phyloP scores from a whole-genome alignment of 2,888 invertebrate species.

The Clunio marinus region DNA sequence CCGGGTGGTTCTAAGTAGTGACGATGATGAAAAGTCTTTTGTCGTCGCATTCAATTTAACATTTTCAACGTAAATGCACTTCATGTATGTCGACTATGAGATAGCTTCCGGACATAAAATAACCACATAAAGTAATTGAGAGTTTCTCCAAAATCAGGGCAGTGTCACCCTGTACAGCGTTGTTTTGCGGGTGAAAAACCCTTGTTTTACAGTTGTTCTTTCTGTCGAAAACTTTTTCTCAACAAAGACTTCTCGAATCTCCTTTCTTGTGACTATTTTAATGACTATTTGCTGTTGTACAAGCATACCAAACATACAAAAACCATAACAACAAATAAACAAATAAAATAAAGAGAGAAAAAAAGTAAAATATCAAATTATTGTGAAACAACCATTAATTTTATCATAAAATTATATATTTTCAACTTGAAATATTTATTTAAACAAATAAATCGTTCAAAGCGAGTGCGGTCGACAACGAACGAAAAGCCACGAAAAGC shows the following conservation, averaged over 20 bases:
- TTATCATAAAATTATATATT: conserved; percentile 14
- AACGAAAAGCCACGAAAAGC: neutral
- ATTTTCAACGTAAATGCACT: neutral
- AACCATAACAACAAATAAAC: conserved; percentile 37
- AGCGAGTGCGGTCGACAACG: neutral
- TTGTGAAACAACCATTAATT: conserved; percentile 35
- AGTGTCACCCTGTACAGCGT: conserved; percentile 25
- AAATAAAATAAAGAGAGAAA: neutral
- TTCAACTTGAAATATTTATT: neutral
- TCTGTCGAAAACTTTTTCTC: neutral
- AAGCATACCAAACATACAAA: conserved; percentile 25
- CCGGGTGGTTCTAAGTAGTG: conserved; percentile 1
- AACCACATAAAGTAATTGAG: conserved; percentile 34
- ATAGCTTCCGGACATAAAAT: no score
- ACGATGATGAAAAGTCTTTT: neutral
- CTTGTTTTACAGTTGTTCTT: conserved; percentile 36
- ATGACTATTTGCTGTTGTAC: neutral
- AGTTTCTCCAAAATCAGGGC: neutral
- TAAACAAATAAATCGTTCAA: neutral
- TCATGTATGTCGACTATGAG: no score
- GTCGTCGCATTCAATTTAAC: conserved; percentile 26
- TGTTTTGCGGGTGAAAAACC: conserved; percentile 30
- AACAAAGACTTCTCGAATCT: neutral
- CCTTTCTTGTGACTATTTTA: conserved; percentile 15
- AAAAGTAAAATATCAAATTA: conserved; percentile 21